Conservation (phyloP, 2,113 vertebrate species). For the Rhineura floridana region DNA sequence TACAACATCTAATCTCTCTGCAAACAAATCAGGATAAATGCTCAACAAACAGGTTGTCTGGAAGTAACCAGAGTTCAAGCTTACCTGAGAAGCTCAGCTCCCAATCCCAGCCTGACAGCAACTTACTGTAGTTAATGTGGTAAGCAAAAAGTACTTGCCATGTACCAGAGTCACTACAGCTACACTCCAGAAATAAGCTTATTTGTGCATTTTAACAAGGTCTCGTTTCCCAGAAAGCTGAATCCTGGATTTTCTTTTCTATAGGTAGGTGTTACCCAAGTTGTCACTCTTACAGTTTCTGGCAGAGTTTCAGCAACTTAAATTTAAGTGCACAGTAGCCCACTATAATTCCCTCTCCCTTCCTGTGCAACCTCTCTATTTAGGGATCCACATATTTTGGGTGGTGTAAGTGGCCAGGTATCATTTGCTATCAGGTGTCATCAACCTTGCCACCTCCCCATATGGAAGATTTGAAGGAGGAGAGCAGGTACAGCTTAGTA, state of each 20-base stretch:
- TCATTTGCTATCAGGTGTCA: background rate
- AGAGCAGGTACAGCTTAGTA: background rate
- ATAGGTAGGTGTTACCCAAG: background rate
- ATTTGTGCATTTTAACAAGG: background rate
- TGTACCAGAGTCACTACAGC: background rate
- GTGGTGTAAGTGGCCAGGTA: background rate
- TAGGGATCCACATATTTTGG: background rate
- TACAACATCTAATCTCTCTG: too few species aligned
- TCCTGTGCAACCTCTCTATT: too few species aligned
- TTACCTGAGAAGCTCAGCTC: background rate
- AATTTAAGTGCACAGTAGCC: too few species aligned
- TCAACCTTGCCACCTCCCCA: background rate
- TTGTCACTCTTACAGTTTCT: too few species aligned
- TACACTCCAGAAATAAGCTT: background rate
- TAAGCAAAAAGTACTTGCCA: background rate
- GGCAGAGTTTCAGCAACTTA: too few species aligned
- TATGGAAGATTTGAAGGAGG: background rate
- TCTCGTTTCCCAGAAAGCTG: background rate
- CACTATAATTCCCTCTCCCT: too few species aligned
- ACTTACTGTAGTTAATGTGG: background rate
- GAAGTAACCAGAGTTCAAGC: too few species aligned
- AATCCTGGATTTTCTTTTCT: background rate
- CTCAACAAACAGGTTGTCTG: too few species aligned
- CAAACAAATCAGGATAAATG: too few species aligned
- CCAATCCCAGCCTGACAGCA: background rate